Conservation (phyloP, 2,113 vertebrate species). For the Indicator maculatus region DNA sequence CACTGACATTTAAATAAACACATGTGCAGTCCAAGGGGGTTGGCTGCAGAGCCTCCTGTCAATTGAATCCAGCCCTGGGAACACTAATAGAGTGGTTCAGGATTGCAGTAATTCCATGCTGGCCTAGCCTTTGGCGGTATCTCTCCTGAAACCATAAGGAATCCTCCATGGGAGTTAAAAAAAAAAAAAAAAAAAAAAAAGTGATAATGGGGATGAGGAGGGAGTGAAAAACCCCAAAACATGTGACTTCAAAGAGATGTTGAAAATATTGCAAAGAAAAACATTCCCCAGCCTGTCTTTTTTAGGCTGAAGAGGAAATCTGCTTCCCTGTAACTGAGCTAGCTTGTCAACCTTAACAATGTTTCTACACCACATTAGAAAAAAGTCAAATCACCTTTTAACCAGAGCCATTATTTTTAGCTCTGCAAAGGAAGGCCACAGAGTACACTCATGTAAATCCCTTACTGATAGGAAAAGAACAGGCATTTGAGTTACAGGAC, state of each 20-base stretch:
- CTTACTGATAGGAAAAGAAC: background rate
- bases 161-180: background rate
- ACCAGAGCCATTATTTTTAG: background rate
- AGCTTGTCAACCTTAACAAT: background rate
- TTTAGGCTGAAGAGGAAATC: background rate
- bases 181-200: background rate
- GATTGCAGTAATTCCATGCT: slow-evolving; percentile 14
- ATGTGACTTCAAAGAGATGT: background rate
- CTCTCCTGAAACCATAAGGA: slow-evolving; percentile 7
- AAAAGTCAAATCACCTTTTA: background rate
- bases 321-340: background rate
- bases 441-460: background rate
- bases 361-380: background rate
- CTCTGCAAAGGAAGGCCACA: background rate
- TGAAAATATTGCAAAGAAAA: background rate
- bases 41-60: slow-evolving; percentile 53
- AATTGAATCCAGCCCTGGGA: slow-evolving; percentile 66
- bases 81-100: background rate
- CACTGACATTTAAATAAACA: slow-evolving; percentile 69
- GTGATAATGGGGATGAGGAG: background rate
- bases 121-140: background rate
- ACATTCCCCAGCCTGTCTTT: background rate
- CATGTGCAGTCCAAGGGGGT: slow-evolving; percentile 56
- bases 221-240: background rate
- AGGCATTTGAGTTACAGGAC: background rate